Evolutionary conservation across 2,888 invertebrate genomes (phyloP), one percentile per base, ranked within the genome.

Genomic region (Neoaliturus tenellus): DNA sequence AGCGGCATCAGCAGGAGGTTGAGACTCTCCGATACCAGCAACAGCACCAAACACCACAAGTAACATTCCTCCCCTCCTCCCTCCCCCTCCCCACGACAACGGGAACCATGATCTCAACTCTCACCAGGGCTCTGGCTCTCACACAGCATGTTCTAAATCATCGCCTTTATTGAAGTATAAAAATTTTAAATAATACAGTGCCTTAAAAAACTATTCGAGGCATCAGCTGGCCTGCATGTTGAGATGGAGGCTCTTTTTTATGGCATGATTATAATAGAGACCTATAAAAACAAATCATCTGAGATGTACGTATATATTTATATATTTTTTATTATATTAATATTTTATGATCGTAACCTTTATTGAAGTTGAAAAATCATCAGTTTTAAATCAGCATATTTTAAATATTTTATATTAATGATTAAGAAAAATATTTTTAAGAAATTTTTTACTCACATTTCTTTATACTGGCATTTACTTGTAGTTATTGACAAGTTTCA

Each of bases 181-280:
- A 62, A 28, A 62, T 62, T 28, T n/a, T n/a, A n/a, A n/a, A n/a
- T n/a, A n/a, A n/a, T n/a, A n/a, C n/a, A 62, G 62, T 62, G 62
- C 62, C 62, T 62, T 62, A 62, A 62, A 14, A 28, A 31, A 25
- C 5, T 62, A 25, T 3, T 62, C 5, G 10, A 51, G 51, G 51
- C 51, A 8, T 62, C 62, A 62, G 25, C 62, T 62, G 62, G 62
- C 14, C 62, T 62, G 62, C 4, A 62, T 62, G 28, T 62, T 62
- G 10, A 28, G 20, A 28, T 28, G 28, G 28, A 28, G 31, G 25
- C 62, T 62, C 31, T 62, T 28, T 62, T 62, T 62, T 62, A 3
- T 17, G 23, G n/a, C 23, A 4, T 23, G 20, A 23, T 4, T 10
- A 12, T 4, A 55, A 55, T 20, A 23, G 55, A 55, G 17, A 48